A percentile compares a stretch with the other conserved stretches of the same genome.
Conservation (phyloP, 92 coral and sea anemone genomes). For the Epizoanthus scotinus region DNA sequence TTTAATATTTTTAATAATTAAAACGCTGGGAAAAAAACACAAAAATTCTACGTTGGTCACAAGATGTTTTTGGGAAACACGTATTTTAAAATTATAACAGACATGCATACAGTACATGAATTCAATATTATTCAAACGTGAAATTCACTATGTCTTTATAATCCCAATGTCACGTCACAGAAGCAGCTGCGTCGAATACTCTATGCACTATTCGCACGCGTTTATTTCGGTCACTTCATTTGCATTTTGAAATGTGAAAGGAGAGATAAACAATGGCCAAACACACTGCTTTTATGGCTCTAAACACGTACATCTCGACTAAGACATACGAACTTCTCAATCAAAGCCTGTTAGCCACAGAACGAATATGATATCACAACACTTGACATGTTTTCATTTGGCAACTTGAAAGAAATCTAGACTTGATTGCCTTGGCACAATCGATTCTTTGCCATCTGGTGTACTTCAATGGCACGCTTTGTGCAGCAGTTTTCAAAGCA, state of each 20-base stretch:
- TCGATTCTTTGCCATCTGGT: slow-evolving; percentile 39
- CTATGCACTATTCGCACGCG: slow-evolving; percentile 25
- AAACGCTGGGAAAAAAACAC: slow-evolving; percentile 21
- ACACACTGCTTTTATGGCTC: not conserved
- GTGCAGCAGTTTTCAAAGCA: slow-evolving; percentile 30
- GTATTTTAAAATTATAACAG: not conserved
- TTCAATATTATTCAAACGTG: not conserved
- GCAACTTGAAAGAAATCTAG: slow-evolving; percentile 25
- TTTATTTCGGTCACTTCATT: slow-evolving; percentile 11
- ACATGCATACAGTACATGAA: not conserved
- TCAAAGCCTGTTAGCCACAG: not conserved
- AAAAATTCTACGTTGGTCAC: not conserved
- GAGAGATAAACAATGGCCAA: not conserved
- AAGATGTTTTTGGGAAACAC: too few relatives aligned
- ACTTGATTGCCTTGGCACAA: slow-evolving; percentile 25
- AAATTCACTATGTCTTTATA: not conserved
- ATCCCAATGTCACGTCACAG: not conserved
- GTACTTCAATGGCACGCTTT: slow-evolving; percentile 31
- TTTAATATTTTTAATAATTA: slow-evolving; percentile 27
- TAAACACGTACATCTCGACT: not conserved
- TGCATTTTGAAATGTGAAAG: slow-evolving; percentile 30
- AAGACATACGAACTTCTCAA: not conserved
- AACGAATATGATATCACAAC: slow-evolving; percentile 7
- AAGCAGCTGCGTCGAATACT: not conserved
- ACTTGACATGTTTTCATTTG: slow-evolving; percentile 21